Evolutionary conservation across 2,888 invertebrate genomes (phyloP).

Genomic region (Cerceris ruficornis): DNA sequence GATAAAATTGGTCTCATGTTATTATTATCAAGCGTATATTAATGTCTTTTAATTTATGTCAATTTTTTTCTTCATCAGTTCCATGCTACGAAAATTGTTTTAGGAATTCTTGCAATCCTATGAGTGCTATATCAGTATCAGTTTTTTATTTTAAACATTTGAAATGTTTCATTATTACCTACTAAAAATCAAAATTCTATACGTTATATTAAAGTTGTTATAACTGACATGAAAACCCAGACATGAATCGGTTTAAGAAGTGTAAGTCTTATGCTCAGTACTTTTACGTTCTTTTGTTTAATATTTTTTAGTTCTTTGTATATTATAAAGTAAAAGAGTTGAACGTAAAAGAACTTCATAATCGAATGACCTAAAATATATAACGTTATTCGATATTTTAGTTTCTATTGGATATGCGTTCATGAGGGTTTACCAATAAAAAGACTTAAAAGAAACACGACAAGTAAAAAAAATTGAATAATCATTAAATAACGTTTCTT

Average conservation of each 20-base stretch:
- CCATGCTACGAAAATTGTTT: too few species aligned
- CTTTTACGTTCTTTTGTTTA: slow-evolving; percentile 20
- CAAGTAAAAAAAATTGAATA: slow-evolving; percentile 50
- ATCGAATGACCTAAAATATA: slow-evolving; percentile 29
- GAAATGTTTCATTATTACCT: too few species aligned
- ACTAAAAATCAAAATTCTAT: too few species aligned
- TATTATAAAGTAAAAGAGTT: slow-evolving; percentile 21
- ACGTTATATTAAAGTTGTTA: too few species aligned
- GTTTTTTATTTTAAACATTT: too few species aligned
- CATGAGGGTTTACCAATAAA: slow-evolving; percentile 60
- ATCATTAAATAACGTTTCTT: slow-evolving; percentile 52
- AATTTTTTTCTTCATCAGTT: too few species aligned
- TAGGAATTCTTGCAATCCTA: too few species aligned
- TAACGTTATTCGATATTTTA: slow-evolving; percentile 25
- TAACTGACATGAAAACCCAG: background rate
- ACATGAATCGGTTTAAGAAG: slow-evolving; percentile 1
- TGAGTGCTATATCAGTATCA: too few species aligned
- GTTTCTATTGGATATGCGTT: slow-evolving; percentile 20
- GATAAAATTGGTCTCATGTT: too few species aligned
- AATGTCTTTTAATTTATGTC: too few species aligned
- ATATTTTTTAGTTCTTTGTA: slow-evolving; percentile 28
- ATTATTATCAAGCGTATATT: too few species aligned
- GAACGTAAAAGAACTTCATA: slow-evolving; percentile 28
- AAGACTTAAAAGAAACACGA: slow-evolving; percentile 33
- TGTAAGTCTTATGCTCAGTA: slow-evolving; percentile 16